phyloP scores from a whole-genome alignment of 2,888 invertebrate species.

The Bellardia bayeri region DNA sequence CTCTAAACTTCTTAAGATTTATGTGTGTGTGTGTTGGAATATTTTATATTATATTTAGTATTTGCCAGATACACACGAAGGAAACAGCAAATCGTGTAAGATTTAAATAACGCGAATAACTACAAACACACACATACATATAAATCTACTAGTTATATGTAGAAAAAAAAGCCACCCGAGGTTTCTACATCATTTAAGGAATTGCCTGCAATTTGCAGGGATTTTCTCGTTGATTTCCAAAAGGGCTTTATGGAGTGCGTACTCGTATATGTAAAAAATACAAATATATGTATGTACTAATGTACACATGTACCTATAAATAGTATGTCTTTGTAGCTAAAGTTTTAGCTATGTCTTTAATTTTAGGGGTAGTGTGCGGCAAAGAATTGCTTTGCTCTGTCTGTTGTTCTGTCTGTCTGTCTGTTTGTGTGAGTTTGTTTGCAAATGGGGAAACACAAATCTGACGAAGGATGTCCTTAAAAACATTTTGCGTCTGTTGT shows the following conservation, averaged over 20 bases:
- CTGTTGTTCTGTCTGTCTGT: not conserved
- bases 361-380: slow-evolving; percentile 58
- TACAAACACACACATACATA: slow-evolving; percentile 13
- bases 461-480: slow-evolving; percentile 71
- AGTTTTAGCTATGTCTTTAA: slow-evolving; percentile 60
- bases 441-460: slow-evolving; percentile 67
- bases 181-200: slow-evolving; percentile 81
- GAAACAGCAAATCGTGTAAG: slow-evolving; percentile 33
- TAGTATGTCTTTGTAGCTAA: slow-evolving; percentile 19
- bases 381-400: not conserved
- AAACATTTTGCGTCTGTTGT: slow-evolving; percentile 73
- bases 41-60: slow-evolving; percentile 26
- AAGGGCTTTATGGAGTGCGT: slow-evolving; percentile 33
- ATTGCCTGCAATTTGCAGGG: slow-evolving; percentile 82
- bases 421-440: slow-evolving; percentile 27
- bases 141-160: not conserved
- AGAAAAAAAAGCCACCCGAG: slow-evolving; percentile 78
- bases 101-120: slow-evolving; percentile 72
- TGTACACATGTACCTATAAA: not conserved
- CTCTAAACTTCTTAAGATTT: slow-evolving; percentile 66
- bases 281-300: too few relatives aligned
- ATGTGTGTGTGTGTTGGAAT: slow-evolving; percentile 35
- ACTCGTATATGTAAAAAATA: not conserved
- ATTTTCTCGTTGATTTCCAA: slow-evolving; percentile 71
- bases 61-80: slow-evolving; percentile 40